Base-by-base conservation (phyloP, 2,888 invertebrate species). In the Melieria crassipennis region DNA sequence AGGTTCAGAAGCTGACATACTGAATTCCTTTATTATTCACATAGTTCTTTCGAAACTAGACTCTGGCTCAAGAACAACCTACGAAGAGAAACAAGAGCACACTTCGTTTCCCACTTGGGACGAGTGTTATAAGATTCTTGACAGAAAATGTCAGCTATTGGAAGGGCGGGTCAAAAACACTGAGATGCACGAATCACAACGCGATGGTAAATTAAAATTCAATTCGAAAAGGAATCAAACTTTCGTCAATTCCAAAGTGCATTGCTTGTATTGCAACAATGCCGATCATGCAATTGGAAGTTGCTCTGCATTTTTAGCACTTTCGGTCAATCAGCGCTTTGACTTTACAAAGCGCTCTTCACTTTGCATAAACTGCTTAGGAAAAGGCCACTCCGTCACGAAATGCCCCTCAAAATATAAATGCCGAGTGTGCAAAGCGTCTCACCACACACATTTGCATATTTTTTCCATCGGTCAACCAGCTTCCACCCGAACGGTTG, bases 361-460 rank as follows among this genome's bases (percentile, higher is more conserved):
- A 42, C n/a, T 9, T 9, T 62, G 62, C 56, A 62, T 69, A 10
- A 62, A 62, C 30, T 69, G 62, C 16, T 52, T 69, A 13, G 10
- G 55, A 3, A 69, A 62, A 16, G 55, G 52, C 1, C 69, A 68
- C 46, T 13, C 43, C 5, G 69, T 62, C 16, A 30, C 55, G 1
- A 69, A 69, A 56, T 69, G 69, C 45, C 47, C 61, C 46, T 62
- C 62, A 10, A 30, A 52, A 16, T 62, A 45, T 47, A 55, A 55
- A 13, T 69, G 62, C 30, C 52, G 62, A n/a, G n/a, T 56, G 6
- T 62, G 47, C 16, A 42, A 57, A 9, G 7, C 46, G 0, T 46
- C 56, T n/a, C 68, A 62, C 30, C 62, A 46, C 46, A 66, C 57
- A 7, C 65, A 46, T 13, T 55, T 65, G 9, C 65, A 68, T 16